Evolutionary conservation across 2,888 invertebrate genomes (phyloP).

Genomic region (Morpho achilles): DNA sequence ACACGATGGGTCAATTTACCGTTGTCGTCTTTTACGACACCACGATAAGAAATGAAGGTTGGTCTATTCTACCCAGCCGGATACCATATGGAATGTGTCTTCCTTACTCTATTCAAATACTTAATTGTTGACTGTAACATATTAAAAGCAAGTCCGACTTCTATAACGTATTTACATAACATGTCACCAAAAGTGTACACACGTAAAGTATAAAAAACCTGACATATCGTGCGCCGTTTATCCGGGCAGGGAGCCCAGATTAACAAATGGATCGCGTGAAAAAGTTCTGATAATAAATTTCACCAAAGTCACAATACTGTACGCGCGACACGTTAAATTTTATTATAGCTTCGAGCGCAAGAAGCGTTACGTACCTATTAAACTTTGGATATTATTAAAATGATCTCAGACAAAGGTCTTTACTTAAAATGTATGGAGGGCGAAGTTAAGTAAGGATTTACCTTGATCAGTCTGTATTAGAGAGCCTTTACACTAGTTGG

Average conservation of each 20-base stretch:
- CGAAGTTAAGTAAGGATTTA: too few species aligned
- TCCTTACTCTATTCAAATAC: too few species aligned
- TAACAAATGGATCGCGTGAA: slow-evolving; percentile 63
- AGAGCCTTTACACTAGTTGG: not conserved
- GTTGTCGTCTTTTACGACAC: too few species aligned
- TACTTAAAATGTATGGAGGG: slow-evolving; percentile 27
- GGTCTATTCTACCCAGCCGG: too few species aligned
- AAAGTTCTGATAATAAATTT: slow-evolving; percentile 66
- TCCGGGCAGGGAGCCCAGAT: slow-evolving; percentile 38
- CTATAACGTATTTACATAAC: too few species aligned
- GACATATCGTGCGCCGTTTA: slow-evolving; percentile 16
- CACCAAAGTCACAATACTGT: slow-evolving; percentile 56
- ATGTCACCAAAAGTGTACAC: too few species aligned
- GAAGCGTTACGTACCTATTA: slow-evolving; percentile 52
- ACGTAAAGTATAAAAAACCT: not conserved
- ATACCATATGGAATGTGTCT: too few species aligned
- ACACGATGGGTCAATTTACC: too few species aligned
- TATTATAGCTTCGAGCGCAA: slow-evolving; percentile 56
- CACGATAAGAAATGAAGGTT: too few species aligned
- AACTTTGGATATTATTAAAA: slow-evolving; percentile 72
- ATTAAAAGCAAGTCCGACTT: too few species aligned
- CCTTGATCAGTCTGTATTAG: slow-evolving; percentile 12
- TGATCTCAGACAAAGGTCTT: slow-evolving; percentile 62
- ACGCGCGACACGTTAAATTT: slow-evolving; percentile 65
- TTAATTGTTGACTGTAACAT: too few species aligned